phyloP scores from a whole-genome alignment of 2,888 invertebrate species.

The Macaria notata region DNA sequence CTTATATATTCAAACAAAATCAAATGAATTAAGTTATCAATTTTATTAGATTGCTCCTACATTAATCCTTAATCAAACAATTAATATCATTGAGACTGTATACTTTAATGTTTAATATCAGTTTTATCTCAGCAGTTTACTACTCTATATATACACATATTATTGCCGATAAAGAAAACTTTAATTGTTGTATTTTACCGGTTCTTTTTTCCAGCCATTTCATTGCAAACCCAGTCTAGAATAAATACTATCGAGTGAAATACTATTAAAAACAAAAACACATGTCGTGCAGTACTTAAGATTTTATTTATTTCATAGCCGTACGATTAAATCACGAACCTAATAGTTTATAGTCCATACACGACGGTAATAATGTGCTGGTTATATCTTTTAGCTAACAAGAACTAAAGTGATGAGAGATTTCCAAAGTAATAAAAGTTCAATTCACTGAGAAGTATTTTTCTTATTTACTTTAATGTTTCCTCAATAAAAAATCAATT shows the following conservation, averaged over 20 bases:
- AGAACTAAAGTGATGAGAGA: constrained; percentile 14
- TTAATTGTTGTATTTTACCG: no score
- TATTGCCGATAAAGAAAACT: no score
- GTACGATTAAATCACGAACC: constrained; percentile 20
- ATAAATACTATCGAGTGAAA: not conserved
- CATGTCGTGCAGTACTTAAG: constrained; percentile 16
- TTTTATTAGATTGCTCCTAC: no score
- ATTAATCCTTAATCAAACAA: no score
- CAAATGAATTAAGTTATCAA: no score
- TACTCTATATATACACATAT: no score
- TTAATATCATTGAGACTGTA: no score
- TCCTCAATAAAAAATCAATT: constrained; percentile 15
- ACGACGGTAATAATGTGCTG: constrained; percentile 13
- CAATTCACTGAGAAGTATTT: constrained; percentile 10
- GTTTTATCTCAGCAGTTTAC: no score
- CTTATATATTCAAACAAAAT: no score
- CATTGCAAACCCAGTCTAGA: no score
- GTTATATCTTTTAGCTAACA: constrained; percentile 17
- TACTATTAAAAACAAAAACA: constrained; percentile 5
- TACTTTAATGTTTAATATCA: no score
- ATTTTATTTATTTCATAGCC: constrained; percentile 18
- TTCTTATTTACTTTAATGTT: constrained; percentile 14
- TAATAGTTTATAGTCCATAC: constrained; percentile 21
- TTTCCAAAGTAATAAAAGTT: constrained; percentile 11
- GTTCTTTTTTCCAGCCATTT: no score